A percentile compares a stretch with the other conserved stretches of the same genome.
Evolutionary conservation across 2,797 vertebrate genomes (phyloP).

Genomic region (Dryobates pubescens): DNA sequence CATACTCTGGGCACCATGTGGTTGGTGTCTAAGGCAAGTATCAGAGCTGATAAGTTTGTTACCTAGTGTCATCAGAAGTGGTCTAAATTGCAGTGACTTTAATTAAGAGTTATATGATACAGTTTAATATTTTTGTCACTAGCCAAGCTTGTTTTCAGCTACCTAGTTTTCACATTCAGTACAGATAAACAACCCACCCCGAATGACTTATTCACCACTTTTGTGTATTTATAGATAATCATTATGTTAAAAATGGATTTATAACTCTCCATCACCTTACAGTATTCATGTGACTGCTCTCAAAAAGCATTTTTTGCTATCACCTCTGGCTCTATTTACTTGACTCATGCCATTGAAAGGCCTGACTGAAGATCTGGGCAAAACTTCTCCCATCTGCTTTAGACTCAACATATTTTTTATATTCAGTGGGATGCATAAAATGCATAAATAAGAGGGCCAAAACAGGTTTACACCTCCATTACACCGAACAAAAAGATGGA

Average conservation of each 20-base stretch:
- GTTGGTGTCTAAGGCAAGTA: not conserved
- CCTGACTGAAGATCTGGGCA: not conserved
- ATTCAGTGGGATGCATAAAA: not conserved
- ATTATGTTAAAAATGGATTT: not conserved
- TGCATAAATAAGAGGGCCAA: not conserved
- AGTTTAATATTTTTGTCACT: not conserved
- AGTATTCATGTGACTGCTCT: not conserved
- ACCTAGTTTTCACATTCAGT: not conserved
- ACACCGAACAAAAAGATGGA: not conserved
- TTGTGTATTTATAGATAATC: not conserved
- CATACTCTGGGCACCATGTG: not conserved
- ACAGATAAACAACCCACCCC: not conserved
- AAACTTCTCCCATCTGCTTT: not conserved
- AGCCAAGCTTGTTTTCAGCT: not conserved
- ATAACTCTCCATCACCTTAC: not conserved
- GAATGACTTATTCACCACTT: not conserved
- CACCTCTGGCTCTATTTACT: not conserved
- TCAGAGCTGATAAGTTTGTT: not conserved
- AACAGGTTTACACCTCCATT: not conserved
- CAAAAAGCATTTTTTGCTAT: not conserved
- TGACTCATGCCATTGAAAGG: not conserved
- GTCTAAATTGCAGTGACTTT: not conserved
- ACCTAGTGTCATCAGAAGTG: not conserved
- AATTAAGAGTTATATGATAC: not conserved
- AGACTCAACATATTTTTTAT: not conserved